Base-by-base conservation (phyloP, 2,888 invertebrate species). In the Nysson spinosus region DNA sequence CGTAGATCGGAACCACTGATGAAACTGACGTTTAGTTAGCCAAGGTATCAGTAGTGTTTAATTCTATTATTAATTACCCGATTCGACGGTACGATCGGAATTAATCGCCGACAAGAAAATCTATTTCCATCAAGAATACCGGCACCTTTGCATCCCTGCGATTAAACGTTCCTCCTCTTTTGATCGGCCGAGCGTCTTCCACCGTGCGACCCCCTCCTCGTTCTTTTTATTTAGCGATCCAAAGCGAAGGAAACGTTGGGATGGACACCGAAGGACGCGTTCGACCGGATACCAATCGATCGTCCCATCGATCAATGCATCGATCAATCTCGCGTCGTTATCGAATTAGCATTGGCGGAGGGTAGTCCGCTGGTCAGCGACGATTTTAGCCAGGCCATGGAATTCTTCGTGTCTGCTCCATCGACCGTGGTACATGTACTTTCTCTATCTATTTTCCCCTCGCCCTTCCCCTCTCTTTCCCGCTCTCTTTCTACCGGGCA, bases 301-400 rank as follows among this genome's bases (percentile, higher is more conserved):
- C 63, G 62, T 34, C 42, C 46, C 40, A 39, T 37, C 37, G 46
- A 40, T 46, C 26, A 47, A 32, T 43, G n/a, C n/a, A n/a, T n/a
- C n/a, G n/a, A n/a, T n/a, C n/a, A n/a, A n/a, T 3, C 7, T 16
- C 5, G 6, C 1, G 4, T 12, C 19, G 39, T 30, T 32, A 54
- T 22, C 49, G 17, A 58, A 58, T 58, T 54, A 65, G 28, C 57
- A 35, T 14, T n/a, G n/a, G n/a, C n/a, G 28, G 44, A 14, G 30
- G 28, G 17, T 20, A 3, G 42, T 11, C 43, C 40, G 28, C 30
- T 34, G 17, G 42, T 30, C 11, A 12, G 11, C 24, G 55, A 69
- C 66, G 56, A 69, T 66, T 69, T 69, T 67, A 69, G 49, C 51
- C 55, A 4, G 24, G 37, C 22, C 44, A 17, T 17, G 37, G 28